Evolutionary conservation across 2,888 invertebrate genomes (phyloP), one percentile per base, ranked within the genome.

Genomic region (Frankliniella intonsa): DNA sequence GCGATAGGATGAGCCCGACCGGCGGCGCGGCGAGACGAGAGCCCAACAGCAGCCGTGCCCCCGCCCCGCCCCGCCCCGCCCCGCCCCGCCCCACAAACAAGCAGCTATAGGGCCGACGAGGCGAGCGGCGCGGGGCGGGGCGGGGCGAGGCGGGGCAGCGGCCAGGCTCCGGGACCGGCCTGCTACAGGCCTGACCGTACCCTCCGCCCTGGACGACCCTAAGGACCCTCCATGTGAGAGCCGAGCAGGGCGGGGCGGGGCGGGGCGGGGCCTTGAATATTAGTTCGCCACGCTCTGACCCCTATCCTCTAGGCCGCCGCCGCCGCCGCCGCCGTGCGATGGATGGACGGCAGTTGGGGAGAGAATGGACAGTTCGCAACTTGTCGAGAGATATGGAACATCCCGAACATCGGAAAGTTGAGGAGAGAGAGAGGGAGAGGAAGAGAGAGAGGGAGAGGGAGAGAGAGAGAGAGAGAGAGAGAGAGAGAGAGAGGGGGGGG

Each of bases 251-350:
- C 55, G 17, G 55, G 55, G 12, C 55, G 17, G 55, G 14, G 17
- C 17, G 55, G 14, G 69, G 69, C 22, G 69, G 69, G n/a, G 69
- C 69, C 69, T 76, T 76, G 69, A 76, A 76, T 76, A 76, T 76
- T 76, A 76, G 69, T 76, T 76, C 12, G 25, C 69, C 22, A 19
- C 22, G 1, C 65, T 65, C 65, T 19, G 9, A 14, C 65, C n/a
- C 65, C n/a, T 65, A 11, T 8, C 69, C 69, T 22, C 22, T 11
- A 11, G 22, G 22, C 69, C 25, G 69, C 69, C 69, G 65, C 65
- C 9, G 22, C n/a, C 69, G 80, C 50, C n/a, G 80, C 51, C 55
- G 19, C 10, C 25, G 10, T 80, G 50, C 62, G 62, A 62, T 62
- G 62, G 62, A 62, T 62, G 62, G 62, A 62, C 62, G 17, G 62